Evolutionary conservation across 2,113 vertebrate genomes (phyloP), one percentile per base, ranked within the genome.

Genomic region (Megatriorchis doriae): DNA sequence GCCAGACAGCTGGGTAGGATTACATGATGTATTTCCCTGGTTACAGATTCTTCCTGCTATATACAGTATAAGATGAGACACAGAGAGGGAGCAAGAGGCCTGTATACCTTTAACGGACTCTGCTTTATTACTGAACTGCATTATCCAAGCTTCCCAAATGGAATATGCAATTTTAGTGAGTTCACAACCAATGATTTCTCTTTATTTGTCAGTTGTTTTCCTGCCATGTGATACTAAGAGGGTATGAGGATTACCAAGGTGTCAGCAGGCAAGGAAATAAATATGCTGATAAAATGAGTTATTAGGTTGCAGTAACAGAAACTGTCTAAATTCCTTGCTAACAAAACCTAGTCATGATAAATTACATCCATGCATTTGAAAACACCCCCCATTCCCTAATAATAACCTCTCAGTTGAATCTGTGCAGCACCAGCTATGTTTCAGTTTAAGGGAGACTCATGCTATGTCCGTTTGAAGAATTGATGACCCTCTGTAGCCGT

Each of bases 181-280:
- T 95, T 89, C 78, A 86, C 65, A 94, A 75, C 42, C 79, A 96
- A 82, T 88, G 83, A 93, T 94, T 96, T 91, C 81, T 95, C 71
- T 91, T 93, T 96, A 93, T 96, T 96, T 97, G 78, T 89, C 95
- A 73, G 63, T 71, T 95, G 61, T 95, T 96, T 92, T 94, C 74
- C 70, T 94, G 78, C 38, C 61, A 42, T 48, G 61, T 81, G 87
- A 56, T 91, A 52, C 52, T 55, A 72, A 92, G 74, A 45, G n/a
- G 23, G 21, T 77, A 82, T 77, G 58, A 86, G 67, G 32, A 72
- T 56, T 83, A 26, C 50, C 0, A 13, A 90, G 66, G 34, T 88
- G 77, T 50, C 22, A 27, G 68, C 59, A 86, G 40, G 53, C 19
- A 53, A 92, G 55, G 84, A 91, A 96, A 90, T 85, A 95, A 96